These are phyloP conservation scores for Phacellophora camtschatica DNA, from an alignment of 30 jellyfish, hydroid and myxozoan species.

Conservation along the genomic window DNA sequence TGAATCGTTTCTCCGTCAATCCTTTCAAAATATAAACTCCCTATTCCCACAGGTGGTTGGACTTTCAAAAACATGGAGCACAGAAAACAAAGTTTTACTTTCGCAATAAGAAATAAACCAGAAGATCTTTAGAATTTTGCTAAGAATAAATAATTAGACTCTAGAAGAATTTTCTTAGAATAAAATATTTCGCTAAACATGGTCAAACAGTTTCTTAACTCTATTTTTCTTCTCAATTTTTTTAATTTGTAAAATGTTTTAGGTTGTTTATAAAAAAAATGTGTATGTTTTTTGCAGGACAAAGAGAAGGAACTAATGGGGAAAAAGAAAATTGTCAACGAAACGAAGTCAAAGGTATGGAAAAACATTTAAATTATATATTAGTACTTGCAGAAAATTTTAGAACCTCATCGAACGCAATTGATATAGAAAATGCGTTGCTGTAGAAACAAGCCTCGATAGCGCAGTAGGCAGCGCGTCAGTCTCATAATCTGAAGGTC, in stretches of 20 bases:
- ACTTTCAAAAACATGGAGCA: too few species aligned
- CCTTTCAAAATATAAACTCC: too few species aligned
- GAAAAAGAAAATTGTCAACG: constrained; percentile 84
- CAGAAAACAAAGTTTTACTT: too few species aligned
- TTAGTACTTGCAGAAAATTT: too few species aligned
- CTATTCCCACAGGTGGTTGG: too few species aligned
- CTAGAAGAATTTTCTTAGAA: neutral
- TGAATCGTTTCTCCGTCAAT: too few species aligned
- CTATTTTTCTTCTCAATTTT: too few species aligned
- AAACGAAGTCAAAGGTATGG: constrained; percentile 89
- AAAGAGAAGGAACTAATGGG: constrained; percentile 84
- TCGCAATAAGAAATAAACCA: too few species aligned
- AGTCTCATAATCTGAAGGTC: neutral
- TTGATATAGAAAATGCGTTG: too few species aligned
- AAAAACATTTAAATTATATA: neutral
- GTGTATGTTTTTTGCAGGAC: constrained; percentile 45
- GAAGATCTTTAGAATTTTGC: neutral
- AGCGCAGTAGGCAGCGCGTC: neutral
- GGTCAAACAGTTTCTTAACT: too few species aligned
- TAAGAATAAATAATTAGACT: neutral
- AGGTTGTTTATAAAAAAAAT: neutral
- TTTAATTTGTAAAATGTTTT: too few species aligned
- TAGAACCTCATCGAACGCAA: too few species aligned
- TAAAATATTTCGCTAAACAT: neutral
- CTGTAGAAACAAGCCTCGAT: neutral